Percentiles rank a stretch among this genome's conserved stretches.
phyloP scores from a whole-genome alignment of 2,113 vertebrate genomes.

The Dasypus novemcinctus region DNA sequence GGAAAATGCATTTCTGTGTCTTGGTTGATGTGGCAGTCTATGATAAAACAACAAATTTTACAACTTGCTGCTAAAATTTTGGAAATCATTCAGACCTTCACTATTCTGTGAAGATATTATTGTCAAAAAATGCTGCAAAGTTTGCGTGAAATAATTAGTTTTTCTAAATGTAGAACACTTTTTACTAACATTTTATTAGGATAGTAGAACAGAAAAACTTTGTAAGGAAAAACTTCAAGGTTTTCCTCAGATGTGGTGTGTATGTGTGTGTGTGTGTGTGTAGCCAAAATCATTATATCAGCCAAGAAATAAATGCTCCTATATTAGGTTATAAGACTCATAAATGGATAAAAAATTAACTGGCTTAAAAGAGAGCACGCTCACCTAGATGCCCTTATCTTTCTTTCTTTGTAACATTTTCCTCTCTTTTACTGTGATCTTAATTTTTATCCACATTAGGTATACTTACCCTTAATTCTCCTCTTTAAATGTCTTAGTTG shows the following conservation, averaged over 20 bases:
- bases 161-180: neutral
- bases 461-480: neutral
- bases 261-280: neutral
- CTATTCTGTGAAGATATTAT: neutral
- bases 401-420: neutral
- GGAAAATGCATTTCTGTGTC: neutral
- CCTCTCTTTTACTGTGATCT: neutral
- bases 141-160: neutral
- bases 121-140: neutral
- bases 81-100: neutral
- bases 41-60: neutral
- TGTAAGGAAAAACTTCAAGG: neutral
- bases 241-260: neutral
- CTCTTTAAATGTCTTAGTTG: constrained; percentile 15
- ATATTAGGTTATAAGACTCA: neutral
- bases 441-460: constrained; percentile 27
- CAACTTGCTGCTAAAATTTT: neutral
- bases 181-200: neutral
- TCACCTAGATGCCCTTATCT: neutral
- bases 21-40: neutral
- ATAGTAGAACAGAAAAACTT: neutral
- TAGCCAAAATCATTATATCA: neutral
- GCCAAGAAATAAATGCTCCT: neutral
- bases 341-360: neutral
- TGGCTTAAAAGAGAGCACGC: neutral